Conservation (phyloP, 2,888 invertebrate genomes). For the Macrophya annulata region DNA sequence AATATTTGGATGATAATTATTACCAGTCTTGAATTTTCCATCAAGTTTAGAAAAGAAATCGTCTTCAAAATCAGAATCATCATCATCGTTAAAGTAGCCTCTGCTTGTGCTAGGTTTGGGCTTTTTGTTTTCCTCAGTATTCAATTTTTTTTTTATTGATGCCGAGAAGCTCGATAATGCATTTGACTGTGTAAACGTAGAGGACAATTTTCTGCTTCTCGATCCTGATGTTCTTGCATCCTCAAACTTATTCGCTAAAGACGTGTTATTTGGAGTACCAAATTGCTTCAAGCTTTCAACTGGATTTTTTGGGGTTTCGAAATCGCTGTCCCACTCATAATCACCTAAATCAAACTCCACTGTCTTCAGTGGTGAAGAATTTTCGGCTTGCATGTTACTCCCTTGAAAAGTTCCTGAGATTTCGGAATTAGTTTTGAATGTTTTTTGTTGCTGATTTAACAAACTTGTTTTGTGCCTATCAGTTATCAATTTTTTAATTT, state of each 20-base stretch:
- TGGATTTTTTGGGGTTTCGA: slow-evolving; percentile 57
- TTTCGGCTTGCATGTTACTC: neutral
- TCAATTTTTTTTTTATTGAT: slow-evolving; percentile 23
- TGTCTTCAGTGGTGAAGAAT: neutral
- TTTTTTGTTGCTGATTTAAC: neutral
- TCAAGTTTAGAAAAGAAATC: slow-evolving; percentile 35
- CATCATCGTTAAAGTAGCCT: neutral
- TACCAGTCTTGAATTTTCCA: neutral
- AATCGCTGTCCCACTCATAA: slow-evolving; percentile 69
- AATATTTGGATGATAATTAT: neutral
- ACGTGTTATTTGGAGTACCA: neutral
- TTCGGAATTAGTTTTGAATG: slow-evolving; percentile 11
- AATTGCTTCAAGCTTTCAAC: slow-evolving; percentile 44
- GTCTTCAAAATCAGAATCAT: slow-evolving; percentile 39
- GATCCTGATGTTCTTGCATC: neutral
- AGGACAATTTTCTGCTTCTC: neutral
- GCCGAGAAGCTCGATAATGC: neutral
- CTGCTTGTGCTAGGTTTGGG: slow-evolving; percentile 4
- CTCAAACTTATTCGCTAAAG: neutral
- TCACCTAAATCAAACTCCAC: slow-evolving; percentile 60
- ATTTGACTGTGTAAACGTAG: neutral
- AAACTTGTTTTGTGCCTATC: neutral
- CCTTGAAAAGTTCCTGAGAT: neutral
- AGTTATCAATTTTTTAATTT: neutral
- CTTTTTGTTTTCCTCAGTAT: neutral